These are phyloP conservation scores for Diuraphis noxia DNA, from an alignment of 1,140 invertebrate genomes.

Conservation along the genomic window DNA sequence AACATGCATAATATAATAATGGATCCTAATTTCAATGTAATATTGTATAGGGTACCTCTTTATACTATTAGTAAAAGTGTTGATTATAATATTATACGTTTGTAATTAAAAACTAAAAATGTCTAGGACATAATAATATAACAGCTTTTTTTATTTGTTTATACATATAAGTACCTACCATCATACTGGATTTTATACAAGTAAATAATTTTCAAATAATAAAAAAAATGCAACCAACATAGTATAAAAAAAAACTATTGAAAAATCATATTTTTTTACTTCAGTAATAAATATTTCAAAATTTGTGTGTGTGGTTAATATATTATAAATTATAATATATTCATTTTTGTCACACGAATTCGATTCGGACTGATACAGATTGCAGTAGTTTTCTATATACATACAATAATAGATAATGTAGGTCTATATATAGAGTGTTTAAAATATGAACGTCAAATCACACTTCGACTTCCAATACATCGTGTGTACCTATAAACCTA, in stretches of 20 bases:
- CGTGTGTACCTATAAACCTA: no score
- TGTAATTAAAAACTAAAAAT: neutral
- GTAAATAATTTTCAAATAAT: no score
- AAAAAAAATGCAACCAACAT: no score
- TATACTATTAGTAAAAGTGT: neutral
- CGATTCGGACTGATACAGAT: neutral
- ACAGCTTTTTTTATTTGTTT: no score
- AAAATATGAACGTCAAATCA: neutral
- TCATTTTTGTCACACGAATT: neutral
- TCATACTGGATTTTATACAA: no score
- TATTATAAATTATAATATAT: no score
- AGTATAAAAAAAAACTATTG: neutral
- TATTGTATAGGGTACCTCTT: neutral
- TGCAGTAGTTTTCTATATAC: neutral
- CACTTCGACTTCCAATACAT: neutral
- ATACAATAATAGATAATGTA: neutral
- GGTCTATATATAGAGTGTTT: neutral
- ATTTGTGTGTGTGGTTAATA: no score
- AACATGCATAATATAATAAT: neutral
- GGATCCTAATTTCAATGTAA: neutral
- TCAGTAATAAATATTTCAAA: neutral
- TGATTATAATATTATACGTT: neutral
- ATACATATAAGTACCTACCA: no score
- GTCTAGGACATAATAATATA: no score
- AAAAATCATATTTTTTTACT: neutral